Evolutionary conservation across 2,113 vertebrate species (phyloP).

Genomic region (Loxodonta africana): DNA sequence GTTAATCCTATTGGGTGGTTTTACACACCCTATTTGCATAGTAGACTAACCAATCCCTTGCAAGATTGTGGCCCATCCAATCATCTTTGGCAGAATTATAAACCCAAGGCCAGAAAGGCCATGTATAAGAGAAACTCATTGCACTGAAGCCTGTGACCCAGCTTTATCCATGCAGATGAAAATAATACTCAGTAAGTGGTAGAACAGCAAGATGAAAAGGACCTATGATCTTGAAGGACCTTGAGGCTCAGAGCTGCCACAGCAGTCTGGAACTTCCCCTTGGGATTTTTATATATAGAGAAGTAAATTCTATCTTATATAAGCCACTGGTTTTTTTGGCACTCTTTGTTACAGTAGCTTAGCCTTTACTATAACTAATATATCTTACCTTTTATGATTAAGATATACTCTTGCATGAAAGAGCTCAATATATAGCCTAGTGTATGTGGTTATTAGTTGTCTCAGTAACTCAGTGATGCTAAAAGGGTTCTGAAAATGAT

Average conservation of each 20-base stretch:
- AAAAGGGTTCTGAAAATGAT: not conserved
- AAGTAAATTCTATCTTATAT: not conserved
- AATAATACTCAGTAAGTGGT: not conserved
- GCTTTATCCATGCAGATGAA: not conserved
- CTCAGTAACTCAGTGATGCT: not conserved
- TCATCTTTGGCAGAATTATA: too few species aligned
- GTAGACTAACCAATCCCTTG: too few species aligned
- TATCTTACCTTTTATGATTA: not conserved
- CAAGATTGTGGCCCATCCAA: too few species aligned
- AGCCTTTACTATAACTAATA: conserved; percentile 5
- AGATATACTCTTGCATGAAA: conserved; percentile 27
- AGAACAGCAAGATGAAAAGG: not conserved
- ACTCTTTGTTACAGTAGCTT: not conserved
- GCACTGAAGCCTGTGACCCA: not conserved
- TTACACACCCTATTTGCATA: too few species aligned
- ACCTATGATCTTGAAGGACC: not conserved
- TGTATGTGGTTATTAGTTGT: not conserved
- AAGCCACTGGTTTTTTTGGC: not conserved
- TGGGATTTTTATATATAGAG: not conserved
- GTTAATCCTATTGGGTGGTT: too few species aligned
- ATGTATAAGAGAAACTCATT: too few species aligned
- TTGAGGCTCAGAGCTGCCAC: not conserved
- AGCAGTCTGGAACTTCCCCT: not conserved
- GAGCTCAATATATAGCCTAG: not conserved
- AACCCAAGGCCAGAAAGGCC: too few species aligned